Base-by-base conservation (phyloP, 2,888 invertebrate genomes). In the Ophioninae sp. region DNA sequence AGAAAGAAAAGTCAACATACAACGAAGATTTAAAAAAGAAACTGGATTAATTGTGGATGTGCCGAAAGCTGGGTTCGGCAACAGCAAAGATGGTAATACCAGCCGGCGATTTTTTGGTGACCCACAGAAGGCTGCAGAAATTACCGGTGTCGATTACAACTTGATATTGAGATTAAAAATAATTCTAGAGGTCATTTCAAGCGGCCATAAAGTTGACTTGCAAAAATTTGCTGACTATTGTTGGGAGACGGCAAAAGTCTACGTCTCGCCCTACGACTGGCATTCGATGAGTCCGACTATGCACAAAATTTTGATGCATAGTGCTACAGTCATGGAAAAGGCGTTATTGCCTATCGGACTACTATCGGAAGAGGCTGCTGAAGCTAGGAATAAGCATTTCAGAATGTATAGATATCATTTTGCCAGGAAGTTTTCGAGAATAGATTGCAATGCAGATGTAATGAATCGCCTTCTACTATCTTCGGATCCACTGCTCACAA, bases 81-180 rank as follows among this genome's bases (percentile, higher is more conserved):
- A 39, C 58, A 71, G 37, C 39, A 79, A 72, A n/a, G 79, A 73
- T 23, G 73, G 73, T 22, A 80, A 80, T 37, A 74, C 80, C 6
- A 74, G 73, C 22, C 20, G 79, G 23, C 72, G 73, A 23, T 73
- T 79, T 73, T 73, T 79, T 44, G 61, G 13, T 58, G 58, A 73
- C 37, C 56, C 51, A 5, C 10, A 30, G 41, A 10, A 37, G 5
- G 51, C 56, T 23, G n/a, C 74, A 5, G 56, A 17, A n/a, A 65
- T 73, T 39, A 67, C 67, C 51, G 67, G 80, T 6, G 37, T 79
- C 17, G 39, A 79, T 79, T 63, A 61, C 64, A 30, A n/a, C 10
- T 20, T 79, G 51, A 79, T 79, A 22, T n/a, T 63, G 3, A 41
- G 22, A 41, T 22, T 67, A 44, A 20, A 67, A 23, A 39, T n/a